Conservation (phyloP, 2,888 invertebrate genomes). For the Drosophila colorata region DNA sequence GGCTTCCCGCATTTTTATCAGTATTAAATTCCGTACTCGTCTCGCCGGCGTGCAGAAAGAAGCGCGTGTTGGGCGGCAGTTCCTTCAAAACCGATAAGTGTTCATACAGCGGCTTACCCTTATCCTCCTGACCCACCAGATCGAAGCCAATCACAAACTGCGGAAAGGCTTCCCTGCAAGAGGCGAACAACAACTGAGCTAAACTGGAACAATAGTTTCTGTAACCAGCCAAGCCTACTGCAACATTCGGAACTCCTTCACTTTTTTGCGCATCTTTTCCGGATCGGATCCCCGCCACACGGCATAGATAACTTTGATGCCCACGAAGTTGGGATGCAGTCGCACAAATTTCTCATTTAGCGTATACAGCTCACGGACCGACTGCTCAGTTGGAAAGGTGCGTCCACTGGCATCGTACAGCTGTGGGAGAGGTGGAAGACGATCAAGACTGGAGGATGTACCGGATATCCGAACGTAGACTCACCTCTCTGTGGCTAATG, state of each 20-base stretch:
- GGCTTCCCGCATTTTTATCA: neutral
- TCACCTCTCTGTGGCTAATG: conserved; percentile 69
- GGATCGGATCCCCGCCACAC: conserved; percentile 61
- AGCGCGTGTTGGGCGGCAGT: conserved; percentile 84
- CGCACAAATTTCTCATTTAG: conserved; percentile 86
- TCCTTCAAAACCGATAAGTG: conserved; percentile 70
- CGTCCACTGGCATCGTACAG: conserved; percentile 87
- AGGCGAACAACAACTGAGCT: neutral
- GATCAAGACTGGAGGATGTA: neutral
- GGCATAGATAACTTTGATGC: conserved; percentile 87
- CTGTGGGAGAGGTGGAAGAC: conserved; percentile 48
- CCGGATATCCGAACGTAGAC: neutral
- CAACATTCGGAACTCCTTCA: conserved; percentile 68
- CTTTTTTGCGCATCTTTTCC: conserved; percentile 45
- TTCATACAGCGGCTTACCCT: conserved; percentile 86
- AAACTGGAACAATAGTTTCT: neutral
- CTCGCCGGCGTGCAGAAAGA: conserved; percentile 89
- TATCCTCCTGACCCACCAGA: conserved; percentile 89
- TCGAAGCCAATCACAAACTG: conserved; percentile 88
- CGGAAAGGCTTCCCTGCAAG: conserved; percentile 83
- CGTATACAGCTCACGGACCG: conserved; percentile 83
- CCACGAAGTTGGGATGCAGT: conserved; percentile 87
- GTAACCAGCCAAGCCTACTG: conserved; percentile 66
- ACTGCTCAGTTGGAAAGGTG: conserved; percentile 85
- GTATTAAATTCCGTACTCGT: conserved; percentile 84